Percentiles rank a stretch among this genome's conserved stretches.
Conservation (phyloP, 1,140 invertebrate genomes). For the Tetragnatha versicolor region DNA sequence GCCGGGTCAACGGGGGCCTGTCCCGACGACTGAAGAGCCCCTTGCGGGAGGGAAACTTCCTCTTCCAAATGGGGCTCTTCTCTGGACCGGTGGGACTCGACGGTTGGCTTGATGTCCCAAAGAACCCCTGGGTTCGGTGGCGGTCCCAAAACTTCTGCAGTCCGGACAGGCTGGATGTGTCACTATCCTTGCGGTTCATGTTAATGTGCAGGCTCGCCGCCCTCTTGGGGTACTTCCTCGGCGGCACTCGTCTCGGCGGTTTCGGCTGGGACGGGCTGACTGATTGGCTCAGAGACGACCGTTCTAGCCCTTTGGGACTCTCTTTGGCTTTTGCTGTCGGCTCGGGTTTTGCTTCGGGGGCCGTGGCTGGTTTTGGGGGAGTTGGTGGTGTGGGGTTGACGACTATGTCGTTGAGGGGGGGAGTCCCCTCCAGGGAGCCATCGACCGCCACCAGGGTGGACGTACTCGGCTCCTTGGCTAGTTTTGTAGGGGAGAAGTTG, state of each 20-base stretch:
- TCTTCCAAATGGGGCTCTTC: neutral
- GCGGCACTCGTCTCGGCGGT: too few species aligned
- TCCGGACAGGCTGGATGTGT: conserved; percentile 17
- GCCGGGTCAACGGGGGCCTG: neutral
- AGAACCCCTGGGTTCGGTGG: neutral
- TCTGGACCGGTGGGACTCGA: conserved; percentile 24
- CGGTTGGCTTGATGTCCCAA: conserved; percentile 25
- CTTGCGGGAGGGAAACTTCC: conserved; percentile 1
- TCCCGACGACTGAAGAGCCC: conserved; percentile 19
- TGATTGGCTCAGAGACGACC: neutral
- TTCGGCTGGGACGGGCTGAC: too few species aligned
- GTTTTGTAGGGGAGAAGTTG: neutral
- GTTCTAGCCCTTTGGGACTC: neutral
- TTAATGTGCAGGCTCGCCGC: conserved; percentile 5
- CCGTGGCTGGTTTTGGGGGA: neutral
- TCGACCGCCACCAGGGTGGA: conserved; percentile 30
- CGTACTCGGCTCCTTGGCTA: conserved; percentile 39
- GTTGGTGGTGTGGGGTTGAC: neutral
- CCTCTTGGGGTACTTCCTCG: conserved; percentile 4
- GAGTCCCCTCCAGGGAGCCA: conserved; percentile 22
- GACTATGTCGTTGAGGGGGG: neutral
- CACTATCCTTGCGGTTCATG: neutral
- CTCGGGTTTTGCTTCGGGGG: neutral
- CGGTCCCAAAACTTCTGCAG: conserved; percentile 26
- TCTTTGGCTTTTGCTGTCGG: neutral